Conservation (phyloP, 2,113 vertebrate species). For the Seriola aureovittata region DNA sequence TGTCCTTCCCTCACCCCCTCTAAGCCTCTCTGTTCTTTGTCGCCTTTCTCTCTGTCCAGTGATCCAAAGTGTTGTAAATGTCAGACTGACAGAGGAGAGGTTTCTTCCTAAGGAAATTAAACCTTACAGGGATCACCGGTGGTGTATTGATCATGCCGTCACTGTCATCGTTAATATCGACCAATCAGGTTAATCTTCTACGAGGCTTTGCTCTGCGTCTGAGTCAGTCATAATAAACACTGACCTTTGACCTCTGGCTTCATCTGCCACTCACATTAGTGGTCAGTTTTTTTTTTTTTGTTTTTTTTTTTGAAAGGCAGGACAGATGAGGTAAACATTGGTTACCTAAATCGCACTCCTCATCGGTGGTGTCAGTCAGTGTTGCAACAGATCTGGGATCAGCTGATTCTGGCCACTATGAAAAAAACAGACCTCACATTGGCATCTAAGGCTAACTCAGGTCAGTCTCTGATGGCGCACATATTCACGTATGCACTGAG, state of each 20-base stretch:
- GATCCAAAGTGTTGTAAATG: conserved; percentile 67
- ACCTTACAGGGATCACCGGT: conserved; percentile 32
- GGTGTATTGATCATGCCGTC: conserved; percentile 25
- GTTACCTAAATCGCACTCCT: conserved; percentile 53
- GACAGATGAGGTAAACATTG: conserved; percentile 57
- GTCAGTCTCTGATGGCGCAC: conserved; percentile 36
- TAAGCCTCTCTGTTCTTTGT: conserved; percentile 11
- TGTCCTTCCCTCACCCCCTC: conserved; percentile 19
- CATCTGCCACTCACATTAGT: conserved; percentile 53
- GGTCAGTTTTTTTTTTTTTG: conserved; percentile 39
- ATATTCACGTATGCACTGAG: conserved; percentile 22
- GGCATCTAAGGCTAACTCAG: conserved; percentile 50
- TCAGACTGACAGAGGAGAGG: conserved; percentile 34
- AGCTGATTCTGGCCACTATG: conserved; percentile 23
- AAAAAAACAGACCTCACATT: conserved; percentile 26
- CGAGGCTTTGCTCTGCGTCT: conserved; percentile 80
- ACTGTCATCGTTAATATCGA: conserved; percentile 56
- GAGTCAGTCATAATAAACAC: conserved; percentile 60
- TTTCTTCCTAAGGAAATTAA: conserved; percentile 39
- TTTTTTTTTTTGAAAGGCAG: conserved; percentile 36
- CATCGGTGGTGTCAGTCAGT: conserved; percentile 30
- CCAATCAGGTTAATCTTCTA: conserved; percentile 77
- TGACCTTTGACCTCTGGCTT: conserved; percentile 62
- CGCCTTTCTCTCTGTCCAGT: conserved; percentile 44
- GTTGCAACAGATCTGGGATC: conserved; percentile 29